A percentile compares a stretch with the other conserved stretches of the same genome.
Evolutionary conservation across 2,888 invertebrate species (phyloP).

Genomic region (Hymenopus coronatus): DNA sequence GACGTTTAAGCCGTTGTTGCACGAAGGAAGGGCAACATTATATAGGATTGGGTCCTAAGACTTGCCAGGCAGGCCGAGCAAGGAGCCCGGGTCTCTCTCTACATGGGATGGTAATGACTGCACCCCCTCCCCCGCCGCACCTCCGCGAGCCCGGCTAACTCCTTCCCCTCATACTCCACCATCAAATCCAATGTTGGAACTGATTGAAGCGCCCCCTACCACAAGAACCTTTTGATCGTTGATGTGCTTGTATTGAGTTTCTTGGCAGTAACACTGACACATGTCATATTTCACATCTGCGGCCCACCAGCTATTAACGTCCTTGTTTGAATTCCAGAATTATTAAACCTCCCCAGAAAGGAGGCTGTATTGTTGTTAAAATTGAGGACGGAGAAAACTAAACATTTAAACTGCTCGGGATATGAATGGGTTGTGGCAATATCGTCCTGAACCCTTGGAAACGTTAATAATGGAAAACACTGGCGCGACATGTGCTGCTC

Average conservation of each 20-base stretch:
- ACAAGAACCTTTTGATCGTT: slow-evolving; percentile 14
- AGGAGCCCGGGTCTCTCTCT: not conserved
- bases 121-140: not conserved
- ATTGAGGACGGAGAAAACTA: not conserved
- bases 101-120: slow-evolving; percentile 20
- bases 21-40: not conserved
- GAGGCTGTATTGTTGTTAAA: not conserved
- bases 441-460: not conserved
- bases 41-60: slow-evolving; percentile 20
- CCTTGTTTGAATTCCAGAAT: not conserved
- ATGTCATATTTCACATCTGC: slow-evolving; percentile 4
- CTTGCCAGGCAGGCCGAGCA: slow-evolving; percentile 2
- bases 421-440: not conserved
- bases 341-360: not conserved
- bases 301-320: not conserved
- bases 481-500: not conserved
- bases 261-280: slow-evolving; percentile 13
- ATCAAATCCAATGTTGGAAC: slow-evolving; percentile 20
- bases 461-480: slow-evolving; percentile 3
- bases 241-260: slow-evolving; percentile 19
- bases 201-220: slow-evolving; percentile 12
- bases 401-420: not conserved
- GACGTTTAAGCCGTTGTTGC: not conserved
- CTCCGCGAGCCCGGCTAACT: slow-evolving; percentile 8
- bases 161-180: not conserved